Evolutionary conservation across 2,888 invertebrate species (phyloP).

Genomic region (Pollenia labialis): DNA sequence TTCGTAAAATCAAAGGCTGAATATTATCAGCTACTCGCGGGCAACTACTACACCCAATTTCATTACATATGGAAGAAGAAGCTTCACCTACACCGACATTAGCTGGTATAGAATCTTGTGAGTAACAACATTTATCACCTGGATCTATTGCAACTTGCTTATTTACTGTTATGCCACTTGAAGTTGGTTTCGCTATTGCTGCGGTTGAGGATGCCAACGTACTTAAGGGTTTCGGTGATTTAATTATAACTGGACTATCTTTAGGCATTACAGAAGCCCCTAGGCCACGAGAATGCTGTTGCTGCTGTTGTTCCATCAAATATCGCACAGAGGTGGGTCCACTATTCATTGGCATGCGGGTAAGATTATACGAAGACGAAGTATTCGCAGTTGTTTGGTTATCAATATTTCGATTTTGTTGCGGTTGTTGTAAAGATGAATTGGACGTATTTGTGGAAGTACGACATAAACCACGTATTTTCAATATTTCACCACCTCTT

Average conservation of each 20-base stretch:
- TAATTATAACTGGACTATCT: slow-evolving; percentile 83
- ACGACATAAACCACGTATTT: slow-evolving; percentile 92
- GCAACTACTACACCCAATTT: slow-evolving; percentile 74
- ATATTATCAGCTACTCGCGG: slow-evolving; percentile 60
- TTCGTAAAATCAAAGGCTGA: slow-evolving; percentile 72
- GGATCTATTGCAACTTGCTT: slow-evolving; percentile 84
- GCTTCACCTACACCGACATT: slow-evolving; percentile 53
- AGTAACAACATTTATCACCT: slow-evolving; percentile 80
- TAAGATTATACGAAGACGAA: slow-evolving; percentile 75
- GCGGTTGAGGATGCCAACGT: slow-evolving; percentile 60
- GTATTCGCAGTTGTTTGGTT: slow-evolving; percentile 59
- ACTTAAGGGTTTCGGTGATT: slow-evolving; percentile 79
- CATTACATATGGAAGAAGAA: slow-evolving; percentile 73
- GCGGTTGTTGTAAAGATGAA: slow-evolving; percentile 47
- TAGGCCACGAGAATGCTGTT: slow-evolving; percentile 80
- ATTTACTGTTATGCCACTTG: slow-evolving; percentile 81
- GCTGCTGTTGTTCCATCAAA: slow-evolving; percentile 75
- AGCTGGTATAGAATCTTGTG: slow-evolving; percentile 65
- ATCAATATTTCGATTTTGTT: slow-evolving; percentile 62
- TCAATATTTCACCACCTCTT: slow-evolving; percentile 92
- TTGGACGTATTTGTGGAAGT: slow-evolving; percentile 78
- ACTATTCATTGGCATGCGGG: slow-evolving; percentile 75
- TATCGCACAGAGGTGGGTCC: slow-evolving; percentile 72
- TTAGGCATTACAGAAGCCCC: slow-evolving; percentile 83
- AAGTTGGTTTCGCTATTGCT: slow-evolving; percentile 48